Evolutionary conservation across 2,797 vertebrate genomes (phyloP).

Genomic region (Pseudomugil tenellus): DNA sequence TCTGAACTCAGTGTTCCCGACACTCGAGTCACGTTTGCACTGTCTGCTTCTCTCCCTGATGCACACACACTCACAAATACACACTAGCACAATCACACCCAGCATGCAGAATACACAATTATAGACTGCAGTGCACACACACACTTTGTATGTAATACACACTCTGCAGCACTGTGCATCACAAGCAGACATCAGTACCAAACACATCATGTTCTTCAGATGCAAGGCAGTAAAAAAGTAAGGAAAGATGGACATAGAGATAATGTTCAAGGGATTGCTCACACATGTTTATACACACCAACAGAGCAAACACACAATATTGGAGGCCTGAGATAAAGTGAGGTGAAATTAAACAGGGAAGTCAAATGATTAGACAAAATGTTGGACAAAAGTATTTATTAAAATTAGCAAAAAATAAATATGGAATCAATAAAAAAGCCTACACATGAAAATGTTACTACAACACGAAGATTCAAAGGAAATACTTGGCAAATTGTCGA

Average conservation of each 20-base stretch:
- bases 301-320: constrained; percentile 35
- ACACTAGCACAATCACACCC: constrained; percentile 26
- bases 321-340: constrained; percentile 43
- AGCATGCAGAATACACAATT: constrained; percentile 19
- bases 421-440: background rate
- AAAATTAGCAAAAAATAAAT: too few species aligned
- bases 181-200: constrained; percentile 45
- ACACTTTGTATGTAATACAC: constrained; percentile 1
- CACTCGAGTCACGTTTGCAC: constrained; percentile 72
- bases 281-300: constrained; percentile 8
- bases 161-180: constrained; percentile 41
- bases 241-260: background rate
- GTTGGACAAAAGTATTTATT: background rate
- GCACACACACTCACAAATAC: constrained; percentile 30
- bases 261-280: constrained; percentile 42
- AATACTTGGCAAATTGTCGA: background rate
- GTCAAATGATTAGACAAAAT: constrained; percentile 57
- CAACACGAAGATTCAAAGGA: background rate
- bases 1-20: constrained; percentile 74
- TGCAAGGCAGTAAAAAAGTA: constrained; percentile 46
- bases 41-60: constrained; percentile 60
- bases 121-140: constrained; percentile 24
- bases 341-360: constrained; percentile 4
- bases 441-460: background rate
- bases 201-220: constrained; percentile 29